phyloP scores from a whole-genome alignment of 2,888 invertebrate species.

The Eremobia ochroleuca region DNA sequence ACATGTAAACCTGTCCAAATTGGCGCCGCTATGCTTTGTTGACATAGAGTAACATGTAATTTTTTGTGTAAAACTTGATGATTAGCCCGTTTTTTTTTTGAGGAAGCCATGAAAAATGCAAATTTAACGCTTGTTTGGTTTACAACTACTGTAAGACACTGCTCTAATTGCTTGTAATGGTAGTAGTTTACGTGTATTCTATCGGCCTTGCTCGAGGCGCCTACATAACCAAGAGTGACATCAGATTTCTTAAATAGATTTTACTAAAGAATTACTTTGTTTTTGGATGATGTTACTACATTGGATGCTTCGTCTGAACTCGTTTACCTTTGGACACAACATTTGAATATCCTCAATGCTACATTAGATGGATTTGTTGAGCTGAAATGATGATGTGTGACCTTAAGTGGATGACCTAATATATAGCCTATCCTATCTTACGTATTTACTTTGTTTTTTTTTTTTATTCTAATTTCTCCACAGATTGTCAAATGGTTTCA shows the following conservation, averaged over 20 bases:
- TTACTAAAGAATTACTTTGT: conserved; percentile 77
- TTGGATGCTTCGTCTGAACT: conserved; percentile 39
- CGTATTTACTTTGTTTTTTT: not conserved
- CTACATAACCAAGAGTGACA: conserved; percentile 84
- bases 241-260: conserved; percentile 89
- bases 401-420: conserved; percentile 21
- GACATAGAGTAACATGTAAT: conserved; percentile 73
- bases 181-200: conserved; percentile 71
- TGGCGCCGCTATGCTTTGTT: conserved; percentile 76
- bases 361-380: not conserved
- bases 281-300: conserved; percentile 66
- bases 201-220: conserved; percentile 83
- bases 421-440: not conserved
- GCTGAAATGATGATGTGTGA: not conserved
- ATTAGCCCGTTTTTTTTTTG: conserved; percentile 36
- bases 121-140: conserved; percentile 40
- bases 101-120: conserved; percentile 43
- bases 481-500: not conserved
- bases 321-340: conserved; percentile 62
- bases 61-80: conserved; percentile 42
- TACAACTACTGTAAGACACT: conserved; percentile 54
- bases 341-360: conserved; percentile 55
- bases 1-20: conserved; percentile 51
- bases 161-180: conserved; percentile 71
- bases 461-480: not conserved